Evolutionary conservation across 53 echinoderm and acorn worm species (phyloP), one percentile per base, ranked within the genome.

Genomic region (Apostichopus leukothele): DNA sequence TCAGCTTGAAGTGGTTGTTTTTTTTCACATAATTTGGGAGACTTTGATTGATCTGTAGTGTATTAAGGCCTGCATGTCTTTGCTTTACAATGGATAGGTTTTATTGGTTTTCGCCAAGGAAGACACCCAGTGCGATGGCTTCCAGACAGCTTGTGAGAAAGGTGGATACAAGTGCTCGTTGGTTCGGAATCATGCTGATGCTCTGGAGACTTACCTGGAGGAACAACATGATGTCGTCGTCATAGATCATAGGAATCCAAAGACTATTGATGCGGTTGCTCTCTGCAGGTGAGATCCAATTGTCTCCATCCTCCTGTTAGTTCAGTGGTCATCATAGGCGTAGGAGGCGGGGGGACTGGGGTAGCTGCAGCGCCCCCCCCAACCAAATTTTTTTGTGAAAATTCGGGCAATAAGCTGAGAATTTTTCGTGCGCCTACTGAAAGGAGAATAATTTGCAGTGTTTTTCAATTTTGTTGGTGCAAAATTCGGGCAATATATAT

Each of bases 161-260:
- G 97, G 97, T 16, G 97, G 97, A 5, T 97, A 97, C 88, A 95
- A 97, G 71, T 97, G 97, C 54, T 92, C 92, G 73, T 92, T 97
- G 67, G 94, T 91, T 21, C 91, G 93, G 59, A 97, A 95, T 91
- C 93, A 91, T 9, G 86, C 90, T 1, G 95, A 95, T 71, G 97
- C 97, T 5, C 27, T 97, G 63, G 95, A 97, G 75, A 94, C 95
- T 73, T 97, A 92, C 79, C 88, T 95, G 54, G 95, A 97, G 75
- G 93, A 95, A 78, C 95, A 92, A 80, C 97, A 97, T 76, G 97
- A 97, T 88, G 90, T 95, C 54, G 87, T 97, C 78, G 91, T 97
- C 84, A 93, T 97, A 13, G 97, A 97, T 89, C 91, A 93, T 89
- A 90, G 97, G 77, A 75, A 90, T 77, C 74, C 91, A 18, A 97